Evolutionary conservation across 2,113 vertebrate species (phyloP).

Genomic region (Aspiorhynchus laticeps): DNA sequence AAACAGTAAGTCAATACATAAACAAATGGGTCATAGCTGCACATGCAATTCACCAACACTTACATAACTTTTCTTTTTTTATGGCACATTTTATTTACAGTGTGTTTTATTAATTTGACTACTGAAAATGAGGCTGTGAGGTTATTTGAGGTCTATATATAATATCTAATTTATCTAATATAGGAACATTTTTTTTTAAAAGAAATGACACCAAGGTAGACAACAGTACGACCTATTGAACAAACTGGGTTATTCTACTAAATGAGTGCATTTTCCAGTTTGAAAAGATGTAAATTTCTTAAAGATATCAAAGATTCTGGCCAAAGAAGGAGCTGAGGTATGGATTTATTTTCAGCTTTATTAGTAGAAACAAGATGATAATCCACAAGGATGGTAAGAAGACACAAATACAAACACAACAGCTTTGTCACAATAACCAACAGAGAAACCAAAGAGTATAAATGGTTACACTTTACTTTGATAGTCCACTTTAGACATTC

Average conservation of each 20-base stretch:
- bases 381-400: neutral
- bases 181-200: no score
- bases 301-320: neutral
- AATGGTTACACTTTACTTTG: no score
- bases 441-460: no score
- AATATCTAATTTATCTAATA: no score
- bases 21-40: neutral
- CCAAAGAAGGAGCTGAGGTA: neutral
- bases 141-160: no score
- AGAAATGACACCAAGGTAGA: no score
- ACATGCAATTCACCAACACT: neutral
- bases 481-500: no score
- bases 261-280: neutral
- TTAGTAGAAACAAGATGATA: neutral
- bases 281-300: neutral
- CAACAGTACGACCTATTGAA: neutral
- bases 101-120: neutral
- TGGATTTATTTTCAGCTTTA: neutral
- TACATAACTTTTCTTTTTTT: neutral
- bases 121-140: neutral
- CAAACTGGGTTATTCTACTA: neutral
- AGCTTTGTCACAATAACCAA: no score
- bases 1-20: neutral
- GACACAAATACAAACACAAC: neutral
- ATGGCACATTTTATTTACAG: neutral